Base-by-base conservation (phyloP, 2,888 invertebrate species). In the Euplagia quadripunctaria region DNA sequence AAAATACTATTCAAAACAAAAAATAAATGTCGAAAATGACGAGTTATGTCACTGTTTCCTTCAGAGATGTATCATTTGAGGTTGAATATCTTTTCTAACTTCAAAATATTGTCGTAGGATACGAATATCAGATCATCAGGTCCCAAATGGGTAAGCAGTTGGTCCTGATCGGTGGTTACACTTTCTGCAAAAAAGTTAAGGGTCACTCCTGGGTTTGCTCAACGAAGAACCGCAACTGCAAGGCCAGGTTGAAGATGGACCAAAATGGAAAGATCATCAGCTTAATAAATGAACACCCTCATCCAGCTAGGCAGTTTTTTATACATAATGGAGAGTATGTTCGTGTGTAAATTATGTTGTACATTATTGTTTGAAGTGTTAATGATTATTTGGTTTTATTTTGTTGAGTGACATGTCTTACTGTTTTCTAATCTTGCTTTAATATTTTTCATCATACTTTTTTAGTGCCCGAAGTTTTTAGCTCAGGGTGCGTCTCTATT, bases 131-230 rank as follows among this genome's bases (percentile, higher is more conserved):
- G 31, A 71, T 83, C n/a, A 64, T 79, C 2, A 69, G n/a, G 4
- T 83, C 83, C 17, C 82, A 78, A 72, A 80, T 72, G 75, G 82
- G 82, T 11, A 83, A 78, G 55, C 74, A 79, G n/a, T 78, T 86
- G 71, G 72, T 91, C 17, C 83, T 90, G 70, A 75, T 89, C 14
- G 82, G 82, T 20, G 87, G 86, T 4, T 89, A 84, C 41, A 90
- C 91, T 0, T 91, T 85, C 64, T 80, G 82, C 1, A 77, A 64
- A 20, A n/a, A 43, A 41, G 46, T 49, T 43, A 14, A 31, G 49
- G 68, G 64, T 3, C 4, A 3, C 6, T 17, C 9, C 4, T 85
- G 83, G 81, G 68, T 73, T 6, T 89, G 88, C 70, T 86, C 88
- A 0, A 79, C 77, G 4, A 85, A 74, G 65, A 76, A 85, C 14